phyloP scores from a whole-genome alignment of 2,888 invertebrate species.

The Mythimna ferrago region DNA sequence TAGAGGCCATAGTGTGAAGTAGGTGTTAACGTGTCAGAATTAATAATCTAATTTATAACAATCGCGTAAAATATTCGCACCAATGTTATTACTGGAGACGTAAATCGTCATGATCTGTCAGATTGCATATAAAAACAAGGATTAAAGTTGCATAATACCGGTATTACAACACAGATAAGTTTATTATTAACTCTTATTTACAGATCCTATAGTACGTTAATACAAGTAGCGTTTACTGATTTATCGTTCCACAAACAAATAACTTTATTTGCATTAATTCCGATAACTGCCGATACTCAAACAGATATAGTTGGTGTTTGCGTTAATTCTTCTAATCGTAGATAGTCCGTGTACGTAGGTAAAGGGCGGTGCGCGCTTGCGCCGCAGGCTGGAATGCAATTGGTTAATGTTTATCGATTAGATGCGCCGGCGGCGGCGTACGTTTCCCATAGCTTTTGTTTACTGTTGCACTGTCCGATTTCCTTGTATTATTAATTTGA shows the following conservation, averaged over 20 bases:
- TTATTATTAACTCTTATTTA: slow-evolving; percentile 48
- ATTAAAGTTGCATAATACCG: slow-evolving; percentile 21
- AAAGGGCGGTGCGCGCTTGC: slow-evolving; percentile 64
- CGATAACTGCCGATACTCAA: slow-evolving; percentile 60
- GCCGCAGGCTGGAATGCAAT: slow-evolving; percentile 75
- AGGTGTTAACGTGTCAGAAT: background rate
- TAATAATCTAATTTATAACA: slow-evolving; percentile 1
- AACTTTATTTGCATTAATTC: slow-evolving; percentile 67
- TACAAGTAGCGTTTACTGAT: slow-evolving; percentile 67
- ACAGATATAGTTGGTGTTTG: slow-evolving; percentile 59
- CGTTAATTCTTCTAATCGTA: slow-evolving; percentile 63
- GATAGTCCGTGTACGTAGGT: slow-evolving; percentile 39
- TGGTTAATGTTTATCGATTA: slow-evolving; percentile 83
- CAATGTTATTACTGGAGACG: slow-evolving; percentile 14
- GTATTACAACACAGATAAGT: slow-evolving; percentile 36
- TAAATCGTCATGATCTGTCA: slow-evolving; percentile 41
- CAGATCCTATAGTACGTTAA: slow-evolving; percentile 46
- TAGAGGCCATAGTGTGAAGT: background rate
- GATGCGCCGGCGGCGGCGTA: slow-evolving; percentile 76
- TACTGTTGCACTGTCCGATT: slow-evolving; percentile 64
- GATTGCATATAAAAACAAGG: slow-evolving; percentile 36
- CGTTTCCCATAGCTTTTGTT: slow-evolving; percentile 72
- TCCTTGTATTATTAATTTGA: slow-evolving; percentile 53
- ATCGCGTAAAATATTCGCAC: slow-evolving; percentile 18
- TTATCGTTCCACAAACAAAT: slow-evolving; percentile 67